Percentiles rank a stretch among this genome's conserved stretches.
phyloP scores from a whole-genome alignment of 2,888 invertebrate species.

The Drosophila neotestacea region DNA sequence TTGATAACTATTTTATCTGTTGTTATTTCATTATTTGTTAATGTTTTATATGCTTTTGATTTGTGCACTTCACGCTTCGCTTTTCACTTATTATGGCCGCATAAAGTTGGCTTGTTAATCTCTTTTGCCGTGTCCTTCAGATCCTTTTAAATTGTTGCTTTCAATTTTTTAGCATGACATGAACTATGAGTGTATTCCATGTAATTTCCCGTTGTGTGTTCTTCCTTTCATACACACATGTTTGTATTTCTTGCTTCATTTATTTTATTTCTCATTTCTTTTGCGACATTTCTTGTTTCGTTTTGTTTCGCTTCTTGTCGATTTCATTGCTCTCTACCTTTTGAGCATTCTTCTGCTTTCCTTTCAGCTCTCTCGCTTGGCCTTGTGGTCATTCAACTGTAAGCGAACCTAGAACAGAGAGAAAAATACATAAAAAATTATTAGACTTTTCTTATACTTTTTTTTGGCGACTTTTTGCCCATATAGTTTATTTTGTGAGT shows the following conservation, averaged over 20 bases:
- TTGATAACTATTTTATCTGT: background rate
- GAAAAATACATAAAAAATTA: constrained; percentile 70
- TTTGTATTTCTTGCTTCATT: constrained; percentile 60
- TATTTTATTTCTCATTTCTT: constrained; percentile 55
- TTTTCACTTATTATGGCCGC: constrained; percentile 46
- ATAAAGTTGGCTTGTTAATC: constrained; percentile 52
- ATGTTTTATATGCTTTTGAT: constrained; percentile 14
- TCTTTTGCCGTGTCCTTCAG: constrained; percentile 40
- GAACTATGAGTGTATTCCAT: constrained; percentile 34
- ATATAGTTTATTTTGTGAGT: constrained; percentile 14
- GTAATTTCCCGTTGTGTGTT: constrained; percentile 55
- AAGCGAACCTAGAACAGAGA: constrained; percentile 62
- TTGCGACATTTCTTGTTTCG: constrained; percentile 48
- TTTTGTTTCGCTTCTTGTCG: constrained; percentile 35
- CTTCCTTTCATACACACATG: constrained; percentile 1
- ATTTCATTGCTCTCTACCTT: constrained; percentile 47
- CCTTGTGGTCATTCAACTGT: constrained; percentile 76
- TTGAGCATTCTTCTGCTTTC: constrained; percentile 44
- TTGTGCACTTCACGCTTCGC: constrained; percentile 14
- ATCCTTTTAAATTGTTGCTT: constrained; percentile 31
- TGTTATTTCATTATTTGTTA: constrained; percentile 16
- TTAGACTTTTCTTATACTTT: constrained; percentile 59
- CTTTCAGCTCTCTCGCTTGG: constrained; percentile 49
- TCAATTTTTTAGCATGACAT: constrained; percentile 11
- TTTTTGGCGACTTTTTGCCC: constrained; percentile 45